Evolutionary conservation across 2,888 invertebrate genomes (phyloP).

Genomic region (Pristionchus mayeri): DNA sequence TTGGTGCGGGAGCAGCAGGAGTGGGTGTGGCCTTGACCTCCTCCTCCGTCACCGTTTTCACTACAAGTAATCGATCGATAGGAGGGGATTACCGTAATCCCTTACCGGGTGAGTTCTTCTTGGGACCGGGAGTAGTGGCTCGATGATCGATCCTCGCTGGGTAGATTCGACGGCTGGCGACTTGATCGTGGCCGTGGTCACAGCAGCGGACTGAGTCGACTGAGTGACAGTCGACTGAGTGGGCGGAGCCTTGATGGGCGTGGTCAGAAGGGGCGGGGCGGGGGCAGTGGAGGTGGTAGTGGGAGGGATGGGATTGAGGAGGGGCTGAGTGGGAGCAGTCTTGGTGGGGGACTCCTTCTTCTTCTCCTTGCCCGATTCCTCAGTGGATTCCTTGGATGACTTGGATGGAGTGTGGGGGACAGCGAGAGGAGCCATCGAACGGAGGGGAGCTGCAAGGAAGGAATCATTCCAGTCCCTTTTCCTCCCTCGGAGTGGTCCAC

Average conservation of each 20-base stretch:
- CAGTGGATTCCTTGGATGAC: not conserved
- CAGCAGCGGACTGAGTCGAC: not conserved
- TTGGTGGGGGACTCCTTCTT: not conserved
- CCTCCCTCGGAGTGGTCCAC: not conserved
- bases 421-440: slow-evolving; percentile 3
- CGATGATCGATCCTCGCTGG: not conserved
- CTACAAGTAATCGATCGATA: slow-evolving; percentile 3
- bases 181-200: not conserved
- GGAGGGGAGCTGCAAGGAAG: slow-evolving; percentile 3
- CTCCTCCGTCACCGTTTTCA: not conserved
- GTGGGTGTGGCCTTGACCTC: slow-evolving; percentile 5
- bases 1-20: not conserved
- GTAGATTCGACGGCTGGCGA: not conserved
- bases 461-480: no score
- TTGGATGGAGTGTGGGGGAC: slow-evolving; percentile 33
- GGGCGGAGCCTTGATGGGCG: slow-evolving; percentile 6
- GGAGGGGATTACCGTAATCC: not conserved
- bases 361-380: not conserved
- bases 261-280: not conserved
- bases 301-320: not conserved
- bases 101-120: slow-evolving; percentile 4
- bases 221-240: not conserved
- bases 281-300: not conserved
- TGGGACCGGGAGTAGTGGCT: not conserved
- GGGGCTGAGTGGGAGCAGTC: slow-evolving; percentile 10